Base-by-base conservation (phyloP, 2,113 vertebrate genomes). In the Chaetodon auriga region DNA sequence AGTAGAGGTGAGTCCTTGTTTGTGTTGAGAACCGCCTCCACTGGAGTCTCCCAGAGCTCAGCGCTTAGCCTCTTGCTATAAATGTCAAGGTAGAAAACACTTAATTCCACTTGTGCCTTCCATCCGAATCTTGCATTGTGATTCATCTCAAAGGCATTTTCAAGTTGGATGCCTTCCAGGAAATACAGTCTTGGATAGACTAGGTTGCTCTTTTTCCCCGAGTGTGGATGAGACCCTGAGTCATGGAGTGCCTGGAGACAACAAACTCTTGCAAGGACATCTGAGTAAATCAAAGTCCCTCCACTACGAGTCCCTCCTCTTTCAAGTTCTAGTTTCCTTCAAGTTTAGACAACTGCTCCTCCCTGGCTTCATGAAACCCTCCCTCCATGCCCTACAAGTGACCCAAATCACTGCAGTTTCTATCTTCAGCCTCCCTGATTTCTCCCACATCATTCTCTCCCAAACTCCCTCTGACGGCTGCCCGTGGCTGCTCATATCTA, bases 381-480 rank as follows among this genome's bases (percentile, higher is more conserved):
- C 61, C 65, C 36, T 58, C 21, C 8, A 0, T 75, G 81, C 21
- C 79, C 85, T 38, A 15, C 48, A 51, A 72, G 30, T 82, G 75
- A 90, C 68, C 81, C 79, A 46, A 74, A 90, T 70, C 53, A 75
- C 43, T 46, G 48, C 51, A 51, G 41, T 71, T 62, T 77, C 60
- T 58, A 49, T 74, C 63, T 70, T 65, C 57, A 48, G 76, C 65
- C 65, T 76, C 19, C 64, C 49, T 46, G 23, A 53, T 78, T 80
- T 46, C 81, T 72, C 72, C 54, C 68, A 75, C 51, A 51, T 78
- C 30, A 68, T 41, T 80, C n/a, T 54, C 45, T 43, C 54, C 16
- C n/a, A 53, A 57, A 30, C 66, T 2, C 25, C 7, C 6, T 61
- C 62, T n/a, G 77, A 53, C 4, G 68, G 80, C 81, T 71, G 45